These are phyloP conservation scores for Mastomys natalensis DNA, from an alignment of 2,113 vertebrate species.

Conservation along the genomic window DNA sequence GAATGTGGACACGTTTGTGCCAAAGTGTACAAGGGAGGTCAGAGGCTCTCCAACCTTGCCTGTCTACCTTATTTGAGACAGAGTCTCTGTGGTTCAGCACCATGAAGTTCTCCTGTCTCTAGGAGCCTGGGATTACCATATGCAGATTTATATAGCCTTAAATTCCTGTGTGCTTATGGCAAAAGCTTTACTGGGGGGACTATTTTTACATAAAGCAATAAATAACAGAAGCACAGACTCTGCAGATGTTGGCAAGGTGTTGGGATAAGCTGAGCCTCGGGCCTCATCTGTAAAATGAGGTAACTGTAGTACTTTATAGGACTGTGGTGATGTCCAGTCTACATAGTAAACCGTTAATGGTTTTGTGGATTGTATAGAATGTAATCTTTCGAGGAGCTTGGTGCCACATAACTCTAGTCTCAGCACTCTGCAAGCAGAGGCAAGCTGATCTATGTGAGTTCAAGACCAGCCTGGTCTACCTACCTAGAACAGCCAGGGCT, in stretches of 20 bases:
- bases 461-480: background rate
- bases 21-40: background rate
- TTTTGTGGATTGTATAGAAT: background rate
- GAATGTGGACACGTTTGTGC: background rate
- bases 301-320: background rate
- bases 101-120: background rate
- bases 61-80: background rate
- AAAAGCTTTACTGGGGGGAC: background rate
- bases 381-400: background rate
- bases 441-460: too few species aligned
- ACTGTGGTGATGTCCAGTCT: background rate
- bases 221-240: background rate
- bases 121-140: background rate
- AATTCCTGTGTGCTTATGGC: background rate
- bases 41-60: background rate
- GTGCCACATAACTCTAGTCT: background rate
- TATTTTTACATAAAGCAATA: background rate
- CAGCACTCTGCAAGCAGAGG: too few species aligned
- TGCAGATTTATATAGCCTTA: background rate
- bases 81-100: background rate
- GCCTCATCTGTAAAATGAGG: background rate
- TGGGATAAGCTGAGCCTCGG: background rate
- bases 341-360: background rate
- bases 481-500: background rate
- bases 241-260: background rate